Evolutionary conservation across 2,113 vertebrate genomes (phyloP), one percentile per base, ranked within the genome.

Genomic region (Zapus hudsonius): DNA sequence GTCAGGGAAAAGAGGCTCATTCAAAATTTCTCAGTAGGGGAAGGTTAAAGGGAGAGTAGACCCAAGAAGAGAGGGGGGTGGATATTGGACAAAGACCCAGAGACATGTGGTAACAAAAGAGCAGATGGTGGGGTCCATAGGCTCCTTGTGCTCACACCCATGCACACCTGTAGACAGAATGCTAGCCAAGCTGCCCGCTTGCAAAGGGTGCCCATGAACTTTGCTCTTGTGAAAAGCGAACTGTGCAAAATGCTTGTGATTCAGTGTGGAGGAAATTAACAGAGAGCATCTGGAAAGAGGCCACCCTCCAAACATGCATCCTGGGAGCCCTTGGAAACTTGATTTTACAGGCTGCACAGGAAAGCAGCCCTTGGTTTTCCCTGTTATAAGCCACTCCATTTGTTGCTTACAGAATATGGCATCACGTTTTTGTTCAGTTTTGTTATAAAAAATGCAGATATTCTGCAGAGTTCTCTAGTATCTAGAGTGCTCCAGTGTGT

Each of bases 361-460:
- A 93, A 87, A 83, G n/a, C 63, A 89, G 78, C 66, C 91, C 55
- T 10, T 66, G 63, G 29, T 40, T 90, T 52, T 9, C 55, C 38
- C 67, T 78, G 31, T 79, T 93, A 3, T 27, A 42, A 44, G 40
- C 42, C 17, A 67, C 44, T 89, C 85, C 0, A 72, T 93, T 91
- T 97, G 94, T 86, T 96, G 74, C 93, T 95, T 80, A 61, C 87
- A 93, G 93, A 97, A 85, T 86, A 95, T 67, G 7, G 9, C 29
- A 42, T 33, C 63, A 0, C 69, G 91, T 92, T 93, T 90, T 87
- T 97, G 94, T 91, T 96, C 59, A 87, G 38, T 96, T 94, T 96
- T 91, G 97, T 57, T 92, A 91, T 75, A 90, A 96, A 74, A 95
- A 95, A 97, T 83, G 84, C 74, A 97, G 96, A 97, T 95, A 96